Evolutionary conservation across 1,140 invertebrate genomes (phyloP), one percentile per base, ranked within the genome.

Genomic region (Littorina saxatilis): DNA sequence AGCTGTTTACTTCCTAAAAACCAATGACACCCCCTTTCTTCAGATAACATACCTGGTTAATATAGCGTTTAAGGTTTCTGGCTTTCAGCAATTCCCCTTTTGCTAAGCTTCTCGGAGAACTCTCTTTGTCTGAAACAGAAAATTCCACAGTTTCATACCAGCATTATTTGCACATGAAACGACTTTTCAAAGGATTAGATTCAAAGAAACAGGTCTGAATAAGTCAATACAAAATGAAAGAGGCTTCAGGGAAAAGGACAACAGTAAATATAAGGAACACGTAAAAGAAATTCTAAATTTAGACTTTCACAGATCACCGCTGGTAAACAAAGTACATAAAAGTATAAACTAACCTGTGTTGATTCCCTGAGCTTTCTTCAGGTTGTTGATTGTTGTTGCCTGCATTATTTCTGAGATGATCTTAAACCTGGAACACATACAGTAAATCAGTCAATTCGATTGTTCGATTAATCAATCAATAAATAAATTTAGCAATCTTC

Each of bases 351-450:
- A 83, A 91, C 88, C 88, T 85, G 86, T 85, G 92, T 96, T 96
- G 27, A 96, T 93, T 50, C 96, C 96, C 93, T 97, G 96, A 15
- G 96, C 95, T 87, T 96, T 94, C 92, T 97, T 97, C 70, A 98
- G 93, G 90, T 97, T 97, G 92, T 97, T 96, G 79, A 97, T 94
- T 2, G 96, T 97, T 52, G 97, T 97, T 0, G 97, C 96, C 93
- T 98, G 96, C 96, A 98, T 97, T 83, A 98, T 96, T 93, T 98
- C 97, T 37, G 95, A 96, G 0, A 98, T 95, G 83, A 98, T 97
- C 87, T 96, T 96, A 84, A 96, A 96, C 80, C 96, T 96, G 87
- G 40, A 93, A 92, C 58, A 85, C 50, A 70, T 50, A 80, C 7
- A 79, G 39, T 39, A n/a, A n/a, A n/a, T n/a, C n/a, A n/a, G n/a